Conservation (phyloP, 2,888 invertebrate genomes). For the Tetragnatha montana region DNA sequence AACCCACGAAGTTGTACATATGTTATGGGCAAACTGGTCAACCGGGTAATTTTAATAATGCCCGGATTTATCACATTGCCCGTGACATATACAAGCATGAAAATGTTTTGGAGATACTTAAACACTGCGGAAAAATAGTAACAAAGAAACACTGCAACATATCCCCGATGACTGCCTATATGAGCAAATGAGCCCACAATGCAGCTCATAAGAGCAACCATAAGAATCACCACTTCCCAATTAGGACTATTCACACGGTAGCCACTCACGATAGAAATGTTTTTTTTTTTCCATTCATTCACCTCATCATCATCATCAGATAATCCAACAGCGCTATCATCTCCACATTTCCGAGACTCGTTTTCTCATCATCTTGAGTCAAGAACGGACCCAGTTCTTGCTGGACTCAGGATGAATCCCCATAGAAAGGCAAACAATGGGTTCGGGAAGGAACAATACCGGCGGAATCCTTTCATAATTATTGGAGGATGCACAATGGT, state of each 20-base stretch:
- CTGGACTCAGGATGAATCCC: constrained; percentile 11
- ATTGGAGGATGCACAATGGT: constrained; percentile 19
- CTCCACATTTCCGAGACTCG: background rate
- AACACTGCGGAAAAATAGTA: no score
- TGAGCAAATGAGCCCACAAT: no score
- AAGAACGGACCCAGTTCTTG: background rate
- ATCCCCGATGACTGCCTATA: no score
- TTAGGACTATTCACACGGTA: background rate
- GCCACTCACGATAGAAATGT: background rate
- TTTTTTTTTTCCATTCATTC: background rate
- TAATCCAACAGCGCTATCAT: background rate
- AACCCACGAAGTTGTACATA: no score
- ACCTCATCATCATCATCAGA: background rate
- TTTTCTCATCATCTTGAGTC: background rate
- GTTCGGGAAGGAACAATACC: constrained; percentile 8
- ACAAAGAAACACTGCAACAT: no score
- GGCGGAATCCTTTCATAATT: background rate
- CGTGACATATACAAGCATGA: no score
- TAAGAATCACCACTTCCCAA: no score
- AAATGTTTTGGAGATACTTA: no score
- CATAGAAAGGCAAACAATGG: constrained; percentile 22
- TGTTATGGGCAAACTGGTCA: no score
- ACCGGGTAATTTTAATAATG: no score
- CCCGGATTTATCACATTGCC: no score
- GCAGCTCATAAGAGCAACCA: no score